Percentiles rank a stretch among this genome's conserved stretches.
Evolutionary conservation across 1,140 invertebrate genomes (phyloP).

Genomic region (Sarcophaga peregrina): DNA sequence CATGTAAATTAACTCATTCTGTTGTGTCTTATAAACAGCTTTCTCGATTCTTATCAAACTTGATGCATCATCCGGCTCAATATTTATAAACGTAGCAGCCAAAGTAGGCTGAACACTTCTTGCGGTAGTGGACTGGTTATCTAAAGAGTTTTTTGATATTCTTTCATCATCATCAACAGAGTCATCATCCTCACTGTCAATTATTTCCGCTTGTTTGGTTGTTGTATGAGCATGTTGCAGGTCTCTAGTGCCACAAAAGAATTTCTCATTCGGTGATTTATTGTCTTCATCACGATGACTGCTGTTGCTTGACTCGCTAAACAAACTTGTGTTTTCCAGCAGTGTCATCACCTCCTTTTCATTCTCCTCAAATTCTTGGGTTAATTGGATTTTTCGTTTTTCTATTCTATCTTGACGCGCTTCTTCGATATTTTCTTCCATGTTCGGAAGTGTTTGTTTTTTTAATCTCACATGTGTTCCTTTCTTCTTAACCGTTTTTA

Average conservation of each 20-base stretch:
- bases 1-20: slow-evolving; percentile 46
- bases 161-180: slow-evolving; percentile 1
- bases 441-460: not conserved
- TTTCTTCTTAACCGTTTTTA: slow-evolving; percentile 29
- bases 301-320: slow-evolving; percentile 35
- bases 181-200: not conserved
- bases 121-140: not conserved
- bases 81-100: slow-evolving; percentile 52
- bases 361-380: slow-evolving; percentile 50
- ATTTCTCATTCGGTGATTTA: slow-evolving; percentile 37
- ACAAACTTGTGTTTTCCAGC: slow-evolving; percentile 44
- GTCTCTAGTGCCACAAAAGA: slow-evolving; percentile 45
- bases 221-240: not conserved
- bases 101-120: slow-evolving; percentile 18
- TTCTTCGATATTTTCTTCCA: no score
- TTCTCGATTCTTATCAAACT: slow-evolving; percentile 46
- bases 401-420: not conserved
- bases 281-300: slow-evolving; percentile 11
- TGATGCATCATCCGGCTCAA: slow-evolving; percentile 51
- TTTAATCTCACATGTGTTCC: not conserved
- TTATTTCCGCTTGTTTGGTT: not conserved
- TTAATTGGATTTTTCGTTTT: slow-evolving; percentile 54
- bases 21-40: not conserved
- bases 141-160: not conserved
- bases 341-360: slow-evolving; percentile 55